These are phyloP conservation scores for Anthoptus insignis DNA, from an alignment of 2,888 invertebrate species.

Conservation along the genomic window DNA sequence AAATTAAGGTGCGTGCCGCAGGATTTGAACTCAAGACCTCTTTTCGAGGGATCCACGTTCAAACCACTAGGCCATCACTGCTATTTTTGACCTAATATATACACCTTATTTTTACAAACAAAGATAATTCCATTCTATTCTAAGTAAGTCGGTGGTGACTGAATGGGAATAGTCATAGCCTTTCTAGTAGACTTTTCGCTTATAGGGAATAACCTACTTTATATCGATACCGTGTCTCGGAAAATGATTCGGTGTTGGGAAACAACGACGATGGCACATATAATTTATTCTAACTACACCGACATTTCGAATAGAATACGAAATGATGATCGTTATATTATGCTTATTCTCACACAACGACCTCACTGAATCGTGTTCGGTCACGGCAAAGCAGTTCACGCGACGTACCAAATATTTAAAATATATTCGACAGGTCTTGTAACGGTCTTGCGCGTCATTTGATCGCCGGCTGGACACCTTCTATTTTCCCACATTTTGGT, in stretches of 20 bases:
- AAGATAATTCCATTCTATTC: not conserved
- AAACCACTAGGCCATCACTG: too few species aligned
- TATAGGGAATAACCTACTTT: not conserved
- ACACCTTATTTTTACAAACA: too few species aligned
- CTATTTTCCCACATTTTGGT: too few species aligned
- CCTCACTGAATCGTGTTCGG: constrained; percentile 44
- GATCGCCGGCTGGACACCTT: too few species aligned
- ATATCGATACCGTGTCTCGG: constrained; percentile 5
- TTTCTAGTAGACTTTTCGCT: too few species aligned
- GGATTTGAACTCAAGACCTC: too few species aligned
- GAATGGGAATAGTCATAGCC: too few species aligned
- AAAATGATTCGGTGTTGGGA: constrained; percentile 19
- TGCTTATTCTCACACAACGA: constrained; percentile 42
- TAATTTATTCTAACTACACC: constrained; percentile 33
- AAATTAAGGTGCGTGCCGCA: too few species aligned
- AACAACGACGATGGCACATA: constrained; percentile 20
- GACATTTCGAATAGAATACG: constrained; percentile 32
- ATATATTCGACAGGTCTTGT: constrained; percentile 12
- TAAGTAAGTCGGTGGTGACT: too few species aligned
- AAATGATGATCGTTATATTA: constrained; percentile 35
- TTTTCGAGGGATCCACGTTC: too few species aligned
- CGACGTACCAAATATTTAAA: too few species aligned
- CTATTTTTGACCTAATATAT: too few species aligned
- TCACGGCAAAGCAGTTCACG: constrained; percentile 51
- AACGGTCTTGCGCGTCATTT: constrained; percentile 18